Percentiles rank a stretch among this genome's conserved stretches.
Evolutionary conservation across 2,113 vertebrate genomes (phyloP).

Genomic region (Anas platyrhynchos): DNA sequence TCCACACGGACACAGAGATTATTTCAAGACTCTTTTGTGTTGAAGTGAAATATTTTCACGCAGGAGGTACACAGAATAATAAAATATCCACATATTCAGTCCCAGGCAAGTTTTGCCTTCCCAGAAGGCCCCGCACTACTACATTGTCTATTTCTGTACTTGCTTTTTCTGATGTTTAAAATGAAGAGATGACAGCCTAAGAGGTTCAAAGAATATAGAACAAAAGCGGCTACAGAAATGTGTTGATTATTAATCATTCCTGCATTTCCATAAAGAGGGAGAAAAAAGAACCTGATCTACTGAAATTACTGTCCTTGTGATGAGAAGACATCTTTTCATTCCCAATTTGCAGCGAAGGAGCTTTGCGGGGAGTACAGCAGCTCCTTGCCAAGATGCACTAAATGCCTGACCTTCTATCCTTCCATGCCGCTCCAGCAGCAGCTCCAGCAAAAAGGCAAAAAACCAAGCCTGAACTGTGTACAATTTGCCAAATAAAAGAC

Average conservation of each 20-base stretch:
- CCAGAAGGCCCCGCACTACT: not conserved
- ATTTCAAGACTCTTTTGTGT: not conserved
- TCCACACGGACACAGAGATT: not conserved
- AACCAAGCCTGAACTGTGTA: fast-evolving
- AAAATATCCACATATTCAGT: not conserved
- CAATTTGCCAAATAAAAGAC: fast-evolving
- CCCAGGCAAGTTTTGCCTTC: not conserved
- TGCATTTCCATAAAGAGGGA: not conserved
- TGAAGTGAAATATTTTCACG: not conserved
- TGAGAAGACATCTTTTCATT: not conserved
- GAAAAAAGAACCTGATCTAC: not conserved
- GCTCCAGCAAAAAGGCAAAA: not conserved
- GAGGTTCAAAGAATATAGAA: slow-evolving; percentile 41
- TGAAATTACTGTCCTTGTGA: not conserved
- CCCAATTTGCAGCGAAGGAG: fast-evolving
- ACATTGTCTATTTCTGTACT: slow-evolving; percentile 23
- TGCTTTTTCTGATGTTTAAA: slow-evolving; percentile 5
- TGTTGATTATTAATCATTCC: slow-evolving; percentile 56
- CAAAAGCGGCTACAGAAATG: slow-evolving; percentile 37
- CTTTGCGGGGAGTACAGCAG: not conserved
- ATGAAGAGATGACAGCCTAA: slow-evolving; percentile 48
- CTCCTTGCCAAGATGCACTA: not conserved
- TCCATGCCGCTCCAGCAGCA: not conserved
- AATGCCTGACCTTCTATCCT: not conserved
- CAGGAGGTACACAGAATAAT: not conserved